Evolutionary conservation across 2,797 vertebrate species (phyloP), one percentile per base, ranked within the genome.

Genomic region (Crenuchus spilurus): DNA sequence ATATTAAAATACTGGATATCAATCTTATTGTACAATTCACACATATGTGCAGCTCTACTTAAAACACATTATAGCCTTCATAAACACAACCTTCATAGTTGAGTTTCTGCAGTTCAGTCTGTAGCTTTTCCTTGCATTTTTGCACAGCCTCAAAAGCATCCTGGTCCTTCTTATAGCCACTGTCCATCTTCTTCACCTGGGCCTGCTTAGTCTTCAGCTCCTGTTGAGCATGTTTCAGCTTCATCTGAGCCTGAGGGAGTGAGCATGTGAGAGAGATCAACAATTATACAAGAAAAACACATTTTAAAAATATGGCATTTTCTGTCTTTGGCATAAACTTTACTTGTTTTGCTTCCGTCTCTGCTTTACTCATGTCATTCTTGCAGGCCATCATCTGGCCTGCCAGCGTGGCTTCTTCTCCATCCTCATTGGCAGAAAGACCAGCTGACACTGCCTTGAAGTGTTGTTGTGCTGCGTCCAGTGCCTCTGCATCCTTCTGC

Each of bases 361-460:
- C 92, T 0, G 95, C 94, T 86, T 96, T 97, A 88, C 95, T 96
- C 58, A 95, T 96, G 62, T 98, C 95, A 52, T 95, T 97, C 87
- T 98, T 99, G 90, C 97, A 99, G 57, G 91, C 79, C 93, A 99
- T 95, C 95, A 99, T 96, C 76, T 99, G 97, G 1, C 86, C 95
- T 7, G 95, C 94, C 35, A 99, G 85, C 0, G 95, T 97, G 46
- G 92, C 93, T 76, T 95, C 95, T 76, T 94, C 92, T 26, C 95
- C 97, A 1, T 95, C 91, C 41, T 94, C 95, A n/a, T 86, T 97
- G 72, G 91, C 93, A 22, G 95, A 96, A 22, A 97, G 89, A 11
- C 97, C 97, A 0, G 96, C 94, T 0, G 95, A 98, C 39, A 98
- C 91, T 0, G 95, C 95, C 74, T 94, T 95, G 75, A 98, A 97